Base-by-base conservation (phyloP, 2,113 vertebrate genomes). In the Halichoerus grypus region DNA sequence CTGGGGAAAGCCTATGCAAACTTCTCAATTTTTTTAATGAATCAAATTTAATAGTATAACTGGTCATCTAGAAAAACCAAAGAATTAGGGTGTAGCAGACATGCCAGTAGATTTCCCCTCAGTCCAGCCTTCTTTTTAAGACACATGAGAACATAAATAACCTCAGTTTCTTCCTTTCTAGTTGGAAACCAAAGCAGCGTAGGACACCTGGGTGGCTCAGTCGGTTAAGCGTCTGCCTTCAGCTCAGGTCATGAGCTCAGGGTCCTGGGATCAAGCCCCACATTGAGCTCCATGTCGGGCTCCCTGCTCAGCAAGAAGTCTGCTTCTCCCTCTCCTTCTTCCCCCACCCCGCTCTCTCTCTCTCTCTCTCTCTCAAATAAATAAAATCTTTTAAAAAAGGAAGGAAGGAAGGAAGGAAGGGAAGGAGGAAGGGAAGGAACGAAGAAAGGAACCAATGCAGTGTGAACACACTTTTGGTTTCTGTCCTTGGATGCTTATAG, bases 11-110 rank as follows among this genome's bases (percentile, higher is more conserved):
- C 3, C 55, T 76, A n/a, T 83, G 15, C 24, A 39, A 85, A 5
- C 12, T 42, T 3, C 13, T 92, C 59, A 76, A 46, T 39, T 18
- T 74, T 71, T 61, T 36, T 28, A 14, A 67, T 67, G 15, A 61
- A 74, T 85, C 46, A 53, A 93, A 86, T 81, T 59, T 95, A 61
- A 33, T n/a, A 67, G 88, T 76, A 57, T 77, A 85, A 72, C 26
- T n/a, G 2, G 42, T 72, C 53, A 85, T 1, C 36, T 72, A 65
- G 53, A 57, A 24, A 92, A 65, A 61, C 39, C 18, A 71, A 93
- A 94, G 15, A 96, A 84, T 79, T 46, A 80, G 14, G 18, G 18
- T 80, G 5, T 15, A 81, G 18, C 63, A 92, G n/a, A 92, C 57
- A 49, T 46, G 21, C 8, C 31, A 46, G 12, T 33, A 79, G 87